phyloP scores from a whole-genome alignment of 2,113 vertebrate genomes.

The Craseonycteris thonglongyai region DNA sequence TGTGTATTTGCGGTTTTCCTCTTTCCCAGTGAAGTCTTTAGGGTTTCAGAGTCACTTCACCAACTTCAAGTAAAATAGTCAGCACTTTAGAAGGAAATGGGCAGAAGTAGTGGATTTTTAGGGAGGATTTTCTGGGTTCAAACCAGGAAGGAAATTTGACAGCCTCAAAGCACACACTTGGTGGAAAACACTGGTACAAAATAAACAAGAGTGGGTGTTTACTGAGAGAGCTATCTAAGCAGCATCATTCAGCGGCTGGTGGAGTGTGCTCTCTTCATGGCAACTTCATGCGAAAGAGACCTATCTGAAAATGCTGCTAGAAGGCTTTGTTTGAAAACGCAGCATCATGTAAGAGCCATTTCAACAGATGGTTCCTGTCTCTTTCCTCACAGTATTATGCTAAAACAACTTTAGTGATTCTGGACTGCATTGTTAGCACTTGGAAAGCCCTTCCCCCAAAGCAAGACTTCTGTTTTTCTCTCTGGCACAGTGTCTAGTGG shows the following conservation, averaged over 20 bases:
- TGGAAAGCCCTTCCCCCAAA: background rate
- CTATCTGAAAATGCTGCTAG: slow-evolving; percentile 37
- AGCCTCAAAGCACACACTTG: background rate
- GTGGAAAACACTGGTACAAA: slow-evolving; percentile 27
- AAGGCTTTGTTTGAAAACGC: slow-evolving; percentile 55
- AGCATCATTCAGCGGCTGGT: background rate
- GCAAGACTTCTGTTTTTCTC: background rate
- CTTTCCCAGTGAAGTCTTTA: slow-evolving; percentile 36
- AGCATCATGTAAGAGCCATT: slow-evolving; percentile 38
- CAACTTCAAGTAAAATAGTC: slow-evolving; percentile 55
- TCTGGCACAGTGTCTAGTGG: background rate
- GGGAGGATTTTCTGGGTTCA: slow-evolving; percentile 26
- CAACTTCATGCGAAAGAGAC: slow-evolving; percentile 26
- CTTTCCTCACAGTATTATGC: slow-evolving; percentile 24
- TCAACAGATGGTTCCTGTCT: slow-evolving; percentile 65
- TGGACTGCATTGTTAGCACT: background rate
- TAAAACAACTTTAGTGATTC: slow-evolving; percentile 42
- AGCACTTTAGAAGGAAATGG: slow-evolving; percentile 61
- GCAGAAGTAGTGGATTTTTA: slow-evolving; percentile 22
- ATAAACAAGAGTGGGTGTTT: background rate
- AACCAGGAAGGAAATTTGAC: slow-evolving; percentile 46
- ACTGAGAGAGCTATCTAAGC: background rate
- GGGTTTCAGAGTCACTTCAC: slow-evolving; percentile 50
- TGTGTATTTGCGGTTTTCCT: slow-evolving; percentile 56
- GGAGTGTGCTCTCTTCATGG: background rate